Conservation (phyloP, 1,140 invertebrate species). For the Latrodectus geometricus region DNA sequence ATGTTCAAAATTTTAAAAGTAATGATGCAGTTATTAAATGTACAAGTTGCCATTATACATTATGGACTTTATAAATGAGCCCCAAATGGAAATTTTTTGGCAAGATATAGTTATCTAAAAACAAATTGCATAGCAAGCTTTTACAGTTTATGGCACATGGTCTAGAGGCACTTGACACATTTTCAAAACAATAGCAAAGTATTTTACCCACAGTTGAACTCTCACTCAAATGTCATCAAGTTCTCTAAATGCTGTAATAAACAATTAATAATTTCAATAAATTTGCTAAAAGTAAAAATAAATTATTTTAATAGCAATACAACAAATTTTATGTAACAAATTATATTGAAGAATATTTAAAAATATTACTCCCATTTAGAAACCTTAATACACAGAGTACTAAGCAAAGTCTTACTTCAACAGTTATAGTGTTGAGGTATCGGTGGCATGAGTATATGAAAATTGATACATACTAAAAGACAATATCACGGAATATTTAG, state of each 20-base stretch:
- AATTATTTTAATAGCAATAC: too few relatives aligned
- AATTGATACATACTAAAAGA: too few relatives aligned
- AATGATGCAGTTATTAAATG: background rate
- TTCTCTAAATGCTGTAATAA: slow-evolving; percentile 55
- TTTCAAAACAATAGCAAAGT: slow-evolving; percentile 7
- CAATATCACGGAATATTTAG: too few relatives aligned
- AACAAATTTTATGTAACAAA: too few relatives aligned
- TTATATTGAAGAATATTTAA: too few relatives aligned
- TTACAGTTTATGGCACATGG: slow-evolving; percentile 55
- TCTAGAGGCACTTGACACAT: slow-evolving; percentile 50
- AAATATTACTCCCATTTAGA: too few relatives aligned
- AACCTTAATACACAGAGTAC: too few relatives aligned
- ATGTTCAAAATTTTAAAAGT: background rate
- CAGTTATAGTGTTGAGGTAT: too few relatives aligned
- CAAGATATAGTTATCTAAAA: background rate
- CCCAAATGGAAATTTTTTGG: background rate
- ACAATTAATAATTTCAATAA: background rate
- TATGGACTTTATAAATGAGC: too few relatives aligned
- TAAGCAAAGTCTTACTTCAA: too few relatives aligned
- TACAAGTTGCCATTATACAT: slow-evolving; percentile 15
- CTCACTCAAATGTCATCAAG: slow-evolving; percentile 59
- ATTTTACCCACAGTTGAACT: background rate
- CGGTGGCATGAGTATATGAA: too few relatives aligned
- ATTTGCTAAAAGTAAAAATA: too few relatives aligned
- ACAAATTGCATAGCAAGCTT: slow-evolving; percentile 8